Evolutionary conservation across 2,797 vertebrate species (phyloP), one percentile per base, ranked within the genome.

Genomic region (Pseudopleuronectes americanus): DNA sequence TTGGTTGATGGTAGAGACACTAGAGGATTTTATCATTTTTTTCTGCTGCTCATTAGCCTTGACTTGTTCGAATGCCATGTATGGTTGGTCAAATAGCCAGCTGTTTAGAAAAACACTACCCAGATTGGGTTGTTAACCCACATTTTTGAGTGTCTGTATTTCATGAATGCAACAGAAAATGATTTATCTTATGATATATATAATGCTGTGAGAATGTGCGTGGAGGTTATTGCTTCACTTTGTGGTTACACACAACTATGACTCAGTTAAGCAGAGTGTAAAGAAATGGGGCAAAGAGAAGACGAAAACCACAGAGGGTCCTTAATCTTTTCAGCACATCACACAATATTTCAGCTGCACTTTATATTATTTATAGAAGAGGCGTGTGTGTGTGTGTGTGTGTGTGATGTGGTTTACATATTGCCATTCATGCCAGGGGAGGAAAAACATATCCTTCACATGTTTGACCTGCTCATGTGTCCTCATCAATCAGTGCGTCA

Each of bases 241-340:
- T 0, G 8, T 52, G 53, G 62, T 65, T 45, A 55, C 41, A 65
- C 60, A 55, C 51, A 56, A 19, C 4, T 49, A 57, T 71, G 70
- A 74, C 55, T 80, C 66, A 57, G 66, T 54, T 51, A 24, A 68
- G 61, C 26, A 69, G 19, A 59, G 12, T 38, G 56, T 63, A 36
- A 67, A 57, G 41, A 79, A 70, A 59, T 67, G 47, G 57, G 41
- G 16, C 22, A 23, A 12, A 62, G 52, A 54, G 60, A 71, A 41
- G 41, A 53, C 12, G 57, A 33, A 73, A 76, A 47, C 36, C 64
- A 36, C 60, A 49, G 48, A 52, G 48, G 64, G 60, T 64, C 28
- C 16, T 52, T 71, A 48, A 71, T 68, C 21, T 61, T 62, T 69
- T 48, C 16, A 23, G 19, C 38, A 57, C 19, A 47, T 49, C 24